These are phyloP conservation scores for Lobophora halterata DNA, from an alignment of 2,888 invertebrate genomes.

Conservation along the genomic window DNA sequence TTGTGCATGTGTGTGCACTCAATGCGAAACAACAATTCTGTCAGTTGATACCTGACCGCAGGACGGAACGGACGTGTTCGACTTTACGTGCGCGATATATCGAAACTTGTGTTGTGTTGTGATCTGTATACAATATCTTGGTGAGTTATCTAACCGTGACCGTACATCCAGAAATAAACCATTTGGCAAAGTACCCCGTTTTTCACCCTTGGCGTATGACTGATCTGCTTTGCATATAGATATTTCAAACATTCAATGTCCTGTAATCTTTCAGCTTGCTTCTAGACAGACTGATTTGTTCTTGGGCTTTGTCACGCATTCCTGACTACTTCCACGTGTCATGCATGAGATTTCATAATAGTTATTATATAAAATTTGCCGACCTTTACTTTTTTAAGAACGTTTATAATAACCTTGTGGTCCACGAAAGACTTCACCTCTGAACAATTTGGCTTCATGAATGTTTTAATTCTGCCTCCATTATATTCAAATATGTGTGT, in stretches of 20 bases:
- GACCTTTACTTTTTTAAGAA: too few relatives aligned
- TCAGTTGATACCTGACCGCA: slow-evolving; percentile 59
- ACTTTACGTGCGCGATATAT: slow-evolving; percentile 38
- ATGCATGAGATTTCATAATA: neutral
- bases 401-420: too few relatives aligned
- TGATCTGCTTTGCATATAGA: slow-evolving; percentile 16
- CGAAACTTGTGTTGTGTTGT: slow-evolving; percentile 58
- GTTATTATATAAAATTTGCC: too few relatives aligned
- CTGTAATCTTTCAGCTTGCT: slow-evolving; percentile 16
- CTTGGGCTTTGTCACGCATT: slow-evolving; percentile 5
- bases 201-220: slow-evolving; percentile 55
- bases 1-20: slow-evolving; percentile 40
- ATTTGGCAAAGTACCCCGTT: slow-evolving; percentile 55
- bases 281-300: slow-evolving; percentile 1
- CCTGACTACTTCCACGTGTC: slow-evolving; percentile 10
- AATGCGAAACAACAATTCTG: slow-evolving; percentile 52
- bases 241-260: slow-evolving; percentile 16
- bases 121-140: slow-evolving; percentile 50
- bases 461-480: too few relatives aligned
- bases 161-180: slow-evolving; percentile 61
- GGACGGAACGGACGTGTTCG: slow-evolving; percentile 42
- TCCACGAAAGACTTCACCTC: too few relatives aligned
- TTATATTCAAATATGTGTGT: too few relatives aligned
- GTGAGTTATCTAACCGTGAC: slow-evolving; percentile 63
- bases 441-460: too few relatives aligned